These are phyloP conservation scores for Cremastinae sp. DNA, from an alignment of 2,888 invertebrate genomes.

Conservation along the genomic window DNA sequence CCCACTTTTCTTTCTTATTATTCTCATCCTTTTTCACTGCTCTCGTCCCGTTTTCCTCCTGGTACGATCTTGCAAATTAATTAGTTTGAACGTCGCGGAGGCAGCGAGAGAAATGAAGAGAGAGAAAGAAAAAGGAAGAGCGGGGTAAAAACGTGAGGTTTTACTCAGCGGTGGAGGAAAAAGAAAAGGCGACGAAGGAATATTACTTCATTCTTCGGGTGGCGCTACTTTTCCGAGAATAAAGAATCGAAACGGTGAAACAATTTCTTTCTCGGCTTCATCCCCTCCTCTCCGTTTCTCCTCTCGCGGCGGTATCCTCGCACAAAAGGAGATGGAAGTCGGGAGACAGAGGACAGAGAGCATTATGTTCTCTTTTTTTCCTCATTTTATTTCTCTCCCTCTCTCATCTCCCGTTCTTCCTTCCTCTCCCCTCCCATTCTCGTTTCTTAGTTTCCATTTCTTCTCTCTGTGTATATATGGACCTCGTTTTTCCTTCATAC, in stretches of 20 bases:
- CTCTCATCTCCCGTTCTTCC: too few relatives aligned
- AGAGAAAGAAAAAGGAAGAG: conserved; percentile 2
- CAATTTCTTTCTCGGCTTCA: conserved; percentile 40
- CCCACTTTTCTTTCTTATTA: conserved; percentile 27
- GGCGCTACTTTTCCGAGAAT: neutral
- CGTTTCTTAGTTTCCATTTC: conserved; percentile 41
- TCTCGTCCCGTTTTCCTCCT: conserved; percentile 46
- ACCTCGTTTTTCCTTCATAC: too few relatives aligned
- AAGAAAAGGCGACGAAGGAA: neutral
- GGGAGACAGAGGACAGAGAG: neutral
- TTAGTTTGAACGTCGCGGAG: conserved; percentile 54
- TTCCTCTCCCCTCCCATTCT: too few relatives aligned
- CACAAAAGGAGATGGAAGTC: conserved; percentile 15
- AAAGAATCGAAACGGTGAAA: conserved; percentile 29
- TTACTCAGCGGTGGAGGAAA: neutral
- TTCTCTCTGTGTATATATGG: neutral
- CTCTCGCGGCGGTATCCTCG: conserved; percentile 3
- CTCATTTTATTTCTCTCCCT: conserved; percentile 24
- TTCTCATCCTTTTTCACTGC: conserved; percentile 23
- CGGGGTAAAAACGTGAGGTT: neutral
- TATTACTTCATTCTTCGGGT: conserved; percentile 6
- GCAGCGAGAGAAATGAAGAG: conserved; percentile 29
- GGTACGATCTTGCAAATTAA: conserved; percentile 58
- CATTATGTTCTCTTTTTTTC: conserved; percentile 19
- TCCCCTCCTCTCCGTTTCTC: conserved; percentile 13